phyloP scores from a whole-genome alignment of 2,888 invertebrate genomes.

The Strigamia maritima region DNA sequence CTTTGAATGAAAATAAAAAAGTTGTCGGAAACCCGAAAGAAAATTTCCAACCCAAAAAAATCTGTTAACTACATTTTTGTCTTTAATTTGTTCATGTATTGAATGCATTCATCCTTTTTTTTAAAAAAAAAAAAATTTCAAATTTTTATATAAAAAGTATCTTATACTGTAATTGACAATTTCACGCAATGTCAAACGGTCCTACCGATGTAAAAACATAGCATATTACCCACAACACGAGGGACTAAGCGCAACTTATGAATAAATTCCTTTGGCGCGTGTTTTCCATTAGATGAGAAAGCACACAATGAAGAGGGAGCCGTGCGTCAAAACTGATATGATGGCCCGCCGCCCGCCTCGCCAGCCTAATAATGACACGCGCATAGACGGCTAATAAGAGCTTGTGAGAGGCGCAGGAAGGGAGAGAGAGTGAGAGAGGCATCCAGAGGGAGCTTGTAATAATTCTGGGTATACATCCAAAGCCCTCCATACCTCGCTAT shows the following conservation, averaged over 20 bases:
- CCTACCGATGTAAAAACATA: not conserved
- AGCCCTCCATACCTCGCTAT: not conserved
- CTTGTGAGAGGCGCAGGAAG: not conserved
- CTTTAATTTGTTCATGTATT: too few relatives aligned
- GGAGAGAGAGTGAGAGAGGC: not conserved
- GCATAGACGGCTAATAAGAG: not conserved
- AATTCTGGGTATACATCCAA: slow-evolving; percentile 9
- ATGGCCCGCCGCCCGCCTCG: not conserved
- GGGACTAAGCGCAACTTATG: not conserved
- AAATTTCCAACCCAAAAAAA: too few relatives aligned
- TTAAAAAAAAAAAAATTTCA: too few relatives aligned
- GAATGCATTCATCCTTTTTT: too few relatives aligned
- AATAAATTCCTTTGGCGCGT: not conserved
- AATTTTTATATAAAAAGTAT: too few relatives aligned
- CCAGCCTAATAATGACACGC: slow-evolving; percentile 30
- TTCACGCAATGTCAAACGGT: not conserved
- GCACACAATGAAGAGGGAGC: not conserved
- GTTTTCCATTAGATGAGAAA: not conserved
- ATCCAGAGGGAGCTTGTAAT: not conserved
- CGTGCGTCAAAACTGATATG: slow-evolving; percentile 34
- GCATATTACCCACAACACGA: not conserved
- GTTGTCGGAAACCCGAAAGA: too few relatives aligned
- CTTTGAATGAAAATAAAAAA: too few relatives aligned
- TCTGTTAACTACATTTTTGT: too few relatives aligned
- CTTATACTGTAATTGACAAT: not conserved